A percentile compares a stretch with the other conserved stretches of the same genome.
Evolutionary conservation across 2,113 vertebrate species (phyloP).

Genomic region (Nesogale talazaci): DNA sequence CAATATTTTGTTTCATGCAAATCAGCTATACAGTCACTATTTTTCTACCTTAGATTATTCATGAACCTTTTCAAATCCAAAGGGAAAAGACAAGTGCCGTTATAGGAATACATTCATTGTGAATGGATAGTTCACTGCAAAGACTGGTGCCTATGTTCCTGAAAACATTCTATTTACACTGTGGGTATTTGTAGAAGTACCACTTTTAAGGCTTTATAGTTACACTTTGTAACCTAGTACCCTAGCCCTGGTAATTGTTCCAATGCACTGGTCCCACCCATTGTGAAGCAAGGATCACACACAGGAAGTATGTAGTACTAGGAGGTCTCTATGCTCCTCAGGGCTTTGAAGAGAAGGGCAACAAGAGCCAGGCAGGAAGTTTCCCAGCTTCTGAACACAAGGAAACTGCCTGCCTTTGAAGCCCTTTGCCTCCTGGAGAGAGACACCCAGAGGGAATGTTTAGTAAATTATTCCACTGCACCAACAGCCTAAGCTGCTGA

Average conservation of each 20-base stretch:
- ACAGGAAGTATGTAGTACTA: neutral
- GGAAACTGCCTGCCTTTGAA: constrained; percentile 70
- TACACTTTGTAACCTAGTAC: neutral
- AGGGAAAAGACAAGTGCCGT: constrained; percentile 39
- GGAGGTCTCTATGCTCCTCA: constrained; percentile 49
- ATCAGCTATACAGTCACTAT: constrained; percentile 59
- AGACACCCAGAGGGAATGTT: constrained; percentile 75
- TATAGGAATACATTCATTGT: constrained; percentile 1
- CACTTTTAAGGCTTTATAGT: neutral
- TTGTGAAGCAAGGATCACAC: constrained; percentile 24
- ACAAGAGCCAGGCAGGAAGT: constrained; percentile 58
- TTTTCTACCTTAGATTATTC: constrained; percentile 71
- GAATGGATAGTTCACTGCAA: neutral
- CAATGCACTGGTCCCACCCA: constrained; percentile 13
- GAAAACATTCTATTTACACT: neutral
- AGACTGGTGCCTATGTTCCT: neutral
- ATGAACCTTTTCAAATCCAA: constrained; percentile 37
- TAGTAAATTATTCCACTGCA: constrained; percentile 78
- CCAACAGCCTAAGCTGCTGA: constrained; percentile 75
- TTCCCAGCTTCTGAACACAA: constrained; percentile 72
- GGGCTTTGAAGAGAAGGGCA: constrained; percentile 37
- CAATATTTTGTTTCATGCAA: constrained; percentile 36
- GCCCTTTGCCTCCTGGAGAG: constrained; percentile 79
- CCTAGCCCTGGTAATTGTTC: neutral
- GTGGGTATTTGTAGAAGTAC: constrained; percentile 25